These are phyloP conservation scores for Scyliorhinus canicula DNA, from an alignment of 2,797 vertebrate species.

Conservation along the genomic window DNA sequence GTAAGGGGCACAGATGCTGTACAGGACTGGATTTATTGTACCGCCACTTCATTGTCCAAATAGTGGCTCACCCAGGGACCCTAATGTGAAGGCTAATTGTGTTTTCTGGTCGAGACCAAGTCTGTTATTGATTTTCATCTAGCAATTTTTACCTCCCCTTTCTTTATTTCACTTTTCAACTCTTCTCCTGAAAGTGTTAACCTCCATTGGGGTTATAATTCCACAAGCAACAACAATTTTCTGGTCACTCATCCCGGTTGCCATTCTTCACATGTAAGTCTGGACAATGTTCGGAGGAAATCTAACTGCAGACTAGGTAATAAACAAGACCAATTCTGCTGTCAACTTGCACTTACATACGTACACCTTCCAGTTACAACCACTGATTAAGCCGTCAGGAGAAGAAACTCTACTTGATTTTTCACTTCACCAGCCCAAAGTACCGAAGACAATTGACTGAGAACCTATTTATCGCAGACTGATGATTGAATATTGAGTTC, in stretches of 20 bases:
- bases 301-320: background rate
- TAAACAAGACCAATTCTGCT: background rate
- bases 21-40: background rate
- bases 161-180: background rate
- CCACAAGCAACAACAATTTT: background rate
- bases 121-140: background rate
- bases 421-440: background rate
- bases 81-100: background rate
- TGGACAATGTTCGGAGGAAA: background rate
- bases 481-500: background rate
- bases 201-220: background rate
- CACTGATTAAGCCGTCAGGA: background rate
- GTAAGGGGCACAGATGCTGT: background rate
- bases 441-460: background rate
- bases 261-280: background rate
- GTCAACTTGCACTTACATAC: background rate
- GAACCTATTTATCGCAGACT: background rate
- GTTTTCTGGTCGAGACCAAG: background rate
- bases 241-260: background rate
- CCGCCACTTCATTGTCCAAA: no score
- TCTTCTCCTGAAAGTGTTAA: background rate
- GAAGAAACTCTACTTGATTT: background rate
- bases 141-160: background rate
- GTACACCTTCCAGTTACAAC: background rate
- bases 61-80: background rate